Base-by-base conservation (phyloP, 2,797 vertebrate genomes). In the Meriones psammophilus region DNA sequence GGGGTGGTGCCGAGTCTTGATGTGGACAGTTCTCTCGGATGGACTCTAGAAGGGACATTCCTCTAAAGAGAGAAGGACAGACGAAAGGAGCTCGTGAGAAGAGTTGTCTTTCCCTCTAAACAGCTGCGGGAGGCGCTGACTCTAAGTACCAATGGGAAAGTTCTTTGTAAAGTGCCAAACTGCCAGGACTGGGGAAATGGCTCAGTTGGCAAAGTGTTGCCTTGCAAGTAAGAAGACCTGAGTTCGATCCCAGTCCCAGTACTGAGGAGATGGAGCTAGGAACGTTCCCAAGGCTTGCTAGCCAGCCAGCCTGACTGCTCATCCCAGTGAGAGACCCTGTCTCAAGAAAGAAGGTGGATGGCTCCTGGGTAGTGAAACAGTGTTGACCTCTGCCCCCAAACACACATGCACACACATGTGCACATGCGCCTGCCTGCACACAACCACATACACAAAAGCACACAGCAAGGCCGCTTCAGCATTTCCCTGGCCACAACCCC, bases 11-110 rank as follows among this genome's bases (percentile, higher is more conserved):
- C 5, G 0, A 7, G 28, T 24, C 30, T 7, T 0, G 56, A 60
- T 5, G 26, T n/a, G 42, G 28, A 76, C 76, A 66, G 81, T 39
- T 78, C 68, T 74, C 30, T 4, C 0, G 0, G 68, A 4, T 8
- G 10, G 9, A 26, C 0, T 60, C 96, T 98, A 97, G 91, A 95
- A 87, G 2, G 0, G 0, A 24, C 96, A 98, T 0, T 78, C 92
- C 1, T 95, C 97, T 97, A 4, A 12, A 66, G 15, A 5, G 17
- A 24, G 3, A 62, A n/a, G n/a, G 14, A 33, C 18, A 74, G 46
- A n/a, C 24, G 88, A 91, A 8, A 46, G 0, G 17, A 1, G 0
- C 91, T 30, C 7, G 18, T 86, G 88, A 92, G 42, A 28, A 42
- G n/a, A 0, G 4, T 36, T 24, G 17, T 17, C 39, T 36, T 62